Evolutionary conservation across 2,113 vertebrate genomes (phyloP), one percentile per base, ranked within the genome.

Genomic region (Carassius gibelio): DNA sequence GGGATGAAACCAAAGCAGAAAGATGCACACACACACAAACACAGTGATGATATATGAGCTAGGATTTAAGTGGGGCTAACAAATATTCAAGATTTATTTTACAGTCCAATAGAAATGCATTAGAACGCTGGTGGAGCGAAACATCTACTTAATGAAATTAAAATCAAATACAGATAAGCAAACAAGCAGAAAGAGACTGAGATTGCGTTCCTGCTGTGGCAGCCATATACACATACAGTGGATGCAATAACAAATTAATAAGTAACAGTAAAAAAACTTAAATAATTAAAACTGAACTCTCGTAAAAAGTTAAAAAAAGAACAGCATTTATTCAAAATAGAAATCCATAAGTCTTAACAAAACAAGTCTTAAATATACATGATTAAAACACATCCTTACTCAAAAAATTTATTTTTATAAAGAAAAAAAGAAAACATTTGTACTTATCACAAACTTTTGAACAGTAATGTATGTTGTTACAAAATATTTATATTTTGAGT

Each of bases 1-100:
- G 52, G 69, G 66, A 74, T 80, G 66, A 74, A 81, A 81, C 77
- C 17, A 62, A 72, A 85, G 76, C 38, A 62, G 55, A 30, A 38
- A 30, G 52, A 10, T 23, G 6, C n/a, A 34, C 42, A 38, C 34
- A 42, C 38, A 42, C 26, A 23, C 42, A 69, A 42, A 71, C 62
- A 68, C n/a, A 76, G 59, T 19, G 72, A 75, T 78, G 62, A 78
- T 45, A 84, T 34, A 17, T 82, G 71, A 42, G 81, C 14, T 4
- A 23, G 8, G 21, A 62, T 26, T 23, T 68, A 71, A 78, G 42
- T 71, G 57, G 38, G 34, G 36, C 34, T 80, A 78, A 80, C 50
- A 66, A 48, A 55, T 77, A 26, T 52, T 14, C 45, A 48, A 72
- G 52, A 64, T 84, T 81, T 81, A 66, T 81, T 81, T 52, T 34